Evolutionary conservation across 2,888 invertebrate species (phyloP), one percentile per base, ranked within the genome.

Genomic region (Steromphala cineraria): DNA sequence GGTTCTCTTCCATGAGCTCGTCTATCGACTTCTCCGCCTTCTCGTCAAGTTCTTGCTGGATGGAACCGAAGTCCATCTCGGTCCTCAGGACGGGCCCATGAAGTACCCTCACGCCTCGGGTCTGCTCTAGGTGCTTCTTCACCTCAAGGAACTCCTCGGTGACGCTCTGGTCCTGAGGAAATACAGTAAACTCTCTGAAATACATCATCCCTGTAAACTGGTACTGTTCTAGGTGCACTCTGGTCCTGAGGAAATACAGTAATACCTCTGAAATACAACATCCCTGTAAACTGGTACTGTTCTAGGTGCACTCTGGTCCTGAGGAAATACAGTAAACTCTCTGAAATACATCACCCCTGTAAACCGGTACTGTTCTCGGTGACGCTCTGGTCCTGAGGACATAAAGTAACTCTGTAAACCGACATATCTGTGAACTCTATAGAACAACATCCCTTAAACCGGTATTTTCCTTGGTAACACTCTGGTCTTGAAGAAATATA

Each of bases 101-200:
- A 3, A 53, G 10, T 15, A 82, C 77, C 31, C 56, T 67, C 24
- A 81, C 21, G 8, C 79, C 79, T 19, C 81, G 36, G 13, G 36
- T 24, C 46, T 40, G 28, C 52, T 79, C 75, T 28, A 82, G 31
- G 17, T 78, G 67, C 4, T 36, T 67, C 24, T 80, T 62, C 19
- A 79, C 75, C 4, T 75, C 75, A 53, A 79, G 76, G 76, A 82
- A 82, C 31, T 79, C 71, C 53, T 81, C 80, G n/a, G 80, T 67
- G 4, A 82, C 82, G 28, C 80, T 80, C 46, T 80, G 80, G 0
- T 62, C 78, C 82, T 82, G 80, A 5, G 46, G 2, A 19, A 75
- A 53, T 13, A 46, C 10, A 46, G 46, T n/a, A n/a, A n/a, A n/a
- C n/a, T n/a, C 7, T n/a, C n/a, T n/a, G n/a, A n/a, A n/a, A n/a